Evolutionary conservation across 2,888 invertebrate species (phyloP), one percentile per base, ranked within the genome.

Genomic region (Apocheima hispidaria): DNA sequence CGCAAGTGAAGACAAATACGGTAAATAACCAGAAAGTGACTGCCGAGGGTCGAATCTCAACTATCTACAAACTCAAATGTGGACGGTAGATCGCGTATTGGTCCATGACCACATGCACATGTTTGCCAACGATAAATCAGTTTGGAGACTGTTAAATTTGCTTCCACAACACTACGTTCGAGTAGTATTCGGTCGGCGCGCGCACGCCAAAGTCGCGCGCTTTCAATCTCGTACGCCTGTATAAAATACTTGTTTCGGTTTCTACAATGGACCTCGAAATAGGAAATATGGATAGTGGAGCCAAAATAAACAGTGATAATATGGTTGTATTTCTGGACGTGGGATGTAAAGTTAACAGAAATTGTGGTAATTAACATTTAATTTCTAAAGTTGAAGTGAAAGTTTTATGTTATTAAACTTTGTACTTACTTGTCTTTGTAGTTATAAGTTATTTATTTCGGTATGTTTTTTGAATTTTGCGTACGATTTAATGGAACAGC

Each of bases 241-340:
- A 20, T 40, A 14, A 12, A 7, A 9, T 10, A n/a, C n/a, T 36
- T 28, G 7, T 16, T 26, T 43, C 41, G 2, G 12, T 41, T 21
- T 41, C 36, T 16, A 46, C 35, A 38, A 63, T 63, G 63, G 61
- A 63, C n/a, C 33, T 66, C 14, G 66, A 64, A 60, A 58, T 54
- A 16, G 64, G 54, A 30, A 40, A 9, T 36, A 10, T 23, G 26
- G 36, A 21, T 33, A 46, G 33, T 51, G 40, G 40, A 20, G 10
- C 23, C 9, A 41, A 41, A 52, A 14, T 46, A 21, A 43, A 26
- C 14, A 62, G 60, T 54, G 41, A 48, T n/a, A 40, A 51, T 49
- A 33, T 55, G 20, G 68, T 55, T 23, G 76, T 81, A 52, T 86
- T 85, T 65, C 56, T 72, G 57, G 77, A 82, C 57, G 51, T 86